A percentile compares a stretch with the other conserved stretches of the same genome.
These are phyloP conservation scores for Crotophaga sulcirostris DNA, from an alignment of 2,113 vertebrate species.

Conservation along the genomic window DNA sequence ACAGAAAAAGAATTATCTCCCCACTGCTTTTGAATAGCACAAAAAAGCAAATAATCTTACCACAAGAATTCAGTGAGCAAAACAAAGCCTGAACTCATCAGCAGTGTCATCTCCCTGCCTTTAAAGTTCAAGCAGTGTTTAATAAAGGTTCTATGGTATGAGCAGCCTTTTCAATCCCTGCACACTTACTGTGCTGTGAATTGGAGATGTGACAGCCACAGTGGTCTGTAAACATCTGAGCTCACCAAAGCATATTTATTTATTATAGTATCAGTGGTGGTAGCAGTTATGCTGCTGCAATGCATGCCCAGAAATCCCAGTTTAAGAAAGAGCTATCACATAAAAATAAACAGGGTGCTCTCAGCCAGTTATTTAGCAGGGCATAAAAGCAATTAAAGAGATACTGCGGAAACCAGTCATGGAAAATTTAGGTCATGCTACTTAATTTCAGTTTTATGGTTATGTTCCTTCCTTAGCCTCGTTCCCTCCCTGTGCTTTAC, in stretches of 20 bases:
- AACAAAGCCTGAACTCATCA: background rate
- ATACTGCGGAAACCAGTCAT: slow-evolving; percentile 6
- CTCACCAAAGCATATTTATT: background rate
- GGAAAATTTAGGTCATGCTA: slow-evolving; percentile 41
- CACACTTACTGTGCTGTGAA: background rate
- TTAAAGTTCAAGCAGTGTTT: background rate
- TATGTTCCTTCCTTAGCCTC: background rate
- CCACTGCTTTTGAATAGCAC: slow-evolving; percentile 2
- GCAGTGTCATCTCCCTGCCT: background rate
- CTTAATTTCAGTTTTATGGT: slow-evolving; percentile 19
- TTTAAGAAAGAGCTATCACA: background rate
- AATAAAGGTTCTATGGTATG: background rate
- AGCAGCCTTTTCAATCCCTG: background rate
- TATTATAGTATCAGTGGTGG: background rate
- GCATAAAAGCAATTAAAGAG: slow-evolving; percentile 1
- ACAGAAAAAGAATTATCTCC: background rate
- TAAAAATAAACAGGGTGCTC: slow-evolving; percentile 11
- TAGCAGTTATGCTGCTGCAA: background rate
- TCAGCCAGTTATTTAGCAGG: background rate
- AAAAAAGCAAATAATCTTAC: background rate
- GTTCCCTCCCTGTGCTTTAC: background rate
- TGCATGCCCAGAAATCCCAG: background rate
- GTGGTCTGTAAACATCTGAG: background rate
- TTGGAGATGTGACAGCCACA: background rate
- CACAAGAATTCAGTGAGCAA: background rate